A percentile compares a stretch with the other conserved stretches of the same genome.
phyloP scores from a whole-genome alignment of 1,140 invertebrate species.

The Drosophila repletoides region DNA sequence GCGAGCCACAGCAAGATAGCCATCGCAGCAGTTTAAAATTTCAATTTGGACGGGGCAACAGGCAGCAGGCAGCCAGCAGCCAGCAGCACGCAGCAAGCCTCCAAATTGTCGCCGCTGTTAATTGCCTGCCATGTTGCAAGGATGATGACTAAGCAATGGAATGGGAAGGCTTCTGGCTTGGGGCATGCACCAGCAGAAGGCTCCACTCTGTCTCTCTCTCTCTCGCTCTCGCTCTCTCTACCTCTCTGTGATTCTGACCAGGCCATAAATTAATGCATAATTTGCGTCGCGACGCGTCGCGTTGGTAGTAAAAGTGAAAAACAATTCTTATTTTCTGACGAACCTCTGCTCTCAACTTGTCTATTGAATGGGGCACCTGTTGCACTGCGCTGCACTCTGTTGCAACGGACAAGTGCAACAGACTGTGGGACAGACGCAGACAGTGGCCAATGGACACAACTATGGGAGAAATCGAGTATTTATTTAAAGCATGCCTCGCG shows the following conservation, averaged over 20 bases:
- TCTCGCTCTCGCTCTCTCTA: conserved; percentile 8
- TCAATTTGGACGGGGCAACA: conserved; percentile 45
- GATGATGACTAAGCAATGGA: conserved; percentile 32
- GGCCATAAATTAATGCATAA: conserved; percentile 63
- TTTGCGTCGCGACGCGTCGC: background rate
- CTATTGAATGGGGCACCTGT: conserved; percentile 70
- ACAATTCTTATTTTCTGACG: conserved; percentile 47
- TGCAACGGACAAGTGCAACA: background rate
- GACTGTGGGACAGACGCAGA: too few relatives aligned
- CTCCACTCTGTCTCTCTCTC: conserved; percentile 8
- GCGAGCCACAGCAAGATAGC: conserved; percentile 6
- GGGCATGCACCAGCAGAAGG: background rate
- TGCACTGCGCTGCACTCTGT: conserved; percentile 8
- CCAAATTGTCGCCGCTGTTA: conserved; percentile 66
- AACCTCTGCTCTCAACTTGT: conserved; percentile 33
- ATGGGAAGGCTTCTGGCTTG: conserved; percentile 12
- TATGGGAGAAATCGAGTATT: background rate
- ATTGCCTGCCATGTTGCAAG: conserved; percentile 48
- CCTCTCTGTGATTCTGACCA: conserved; percentile 18
- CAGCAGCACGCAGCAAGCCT: conserved; percentile 21
- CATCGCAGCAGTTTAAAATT: conserved; percentile 40
- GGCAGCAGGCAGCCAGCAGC: too few relatives aligned
- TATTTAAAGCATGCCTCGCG: conserved; percentile 37
- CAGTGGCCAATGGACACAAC: too few relatives aligned
- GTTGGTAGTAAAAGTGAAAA: conserved; percentile 74